Evolutionary conservation across 1,140 invertebrate genomes (phyloP).

Genomic region (Cydia amplana): DNA sequence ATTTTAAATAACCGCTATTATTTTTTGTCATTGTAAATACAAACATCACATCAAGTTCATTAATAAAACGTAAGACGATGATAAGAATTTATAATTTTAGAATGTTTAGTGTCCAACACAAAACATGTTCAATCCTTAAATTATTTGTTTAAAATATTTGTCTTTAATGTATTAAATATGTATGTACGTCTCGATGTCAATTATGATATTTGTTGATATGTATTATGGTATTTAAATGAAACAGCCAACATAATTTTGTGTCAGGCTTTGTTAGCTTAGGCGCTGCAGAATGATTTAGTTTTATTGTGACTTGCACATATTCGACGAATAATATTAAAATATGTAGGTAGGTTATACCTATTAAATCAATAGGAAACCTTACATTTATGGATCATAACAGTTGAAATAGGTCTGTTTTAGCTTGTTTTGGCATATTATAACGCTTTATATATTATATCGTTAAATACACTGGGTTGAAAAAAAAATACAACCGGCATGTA

Average conservation of each 20-base stretch:
- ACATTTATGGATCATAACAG: too few relatives aligned
- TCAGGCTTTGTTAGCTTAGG: not conserved
- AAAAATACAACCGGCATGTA: not conserved
- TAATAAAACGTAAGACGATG: slow-evolving; percentile 4
- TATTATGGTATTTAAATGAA: not conserved
- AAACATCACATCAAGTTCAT: not conserved
- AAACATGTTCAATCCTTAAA: not conserved
- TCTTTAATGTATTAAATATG: slow-evolving; percentile 1
- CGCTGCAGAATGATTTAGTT: not conserved
- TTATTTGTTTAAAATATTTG: slow-evolving; percentile 4
- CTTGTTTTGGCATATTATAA: not conserved
- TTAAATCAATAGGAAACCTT: too few relatives aligned
- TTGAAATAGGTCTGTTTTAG: not conserved
- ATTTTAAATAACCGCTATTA: not conserved
- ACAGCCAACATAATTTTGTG: not conserved
- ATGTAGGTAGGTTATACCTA: too few relatives aligned
- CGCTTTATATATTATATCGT: not conserved
- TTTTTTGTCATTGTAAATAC: not conserved
- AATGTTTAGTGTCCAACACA: slow-evolving; percentile 23
- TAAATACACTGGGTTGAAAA: not conserved
- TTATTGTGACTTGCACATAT: not conserved
- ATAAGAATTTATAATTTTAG: slow-evolving; percentile 18
- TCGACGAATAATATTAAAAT: not conserved
- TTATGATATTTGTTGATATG: slow-evolving; percentile 22
- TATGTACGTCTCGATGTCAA: slow-evolving; percentile 30